phyloP scores from a whole-genome alignment of 1,140 invertebrate species.

The Drosophila albomicans region DNA sequence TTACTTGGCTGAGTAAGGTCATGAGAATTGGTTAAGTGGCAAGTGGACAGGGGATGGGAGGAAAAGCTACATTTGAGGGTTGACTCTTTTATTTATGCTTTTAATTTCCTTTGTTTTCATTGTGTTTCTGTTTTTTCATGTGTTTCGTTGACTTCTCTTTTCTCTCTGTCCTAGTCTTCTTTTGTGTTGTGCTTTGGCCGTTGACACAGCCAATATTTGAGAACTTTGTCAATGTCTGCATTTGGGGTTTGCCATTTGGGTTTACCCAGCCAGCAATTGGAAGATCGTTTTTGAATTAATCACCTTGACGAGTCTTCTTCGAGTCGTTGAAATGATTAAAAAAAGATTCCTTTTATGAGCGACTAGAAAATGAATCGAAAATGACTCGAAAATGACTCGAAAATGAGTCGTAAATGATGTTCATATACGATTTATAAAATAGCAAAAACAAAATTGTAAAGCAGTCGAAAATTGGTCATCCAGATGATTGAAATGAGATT shows the following conservation, averaged over 20 bases:
- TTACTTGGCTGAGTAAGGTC: slow-evolving; percentile 24
- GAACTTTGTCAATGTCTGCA: slow-evolving; percentile 74
- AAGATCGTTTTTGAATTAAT: no score
- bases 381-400: no score
- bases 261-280: no score
- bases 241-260: slow-evolving; percentile 54
- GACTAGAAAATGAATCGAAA: no score
- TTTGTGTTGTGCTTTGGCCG: slow-evolving; percentile 21
- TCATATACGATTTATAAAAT: no score
- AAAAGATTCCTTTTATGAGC: no score
- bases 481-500: no score
- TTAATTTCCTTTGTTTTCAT: slow-evolving; percentile 79
- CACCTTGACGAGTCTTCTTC: no score
- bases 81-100: slow-evolving; percentile 74
- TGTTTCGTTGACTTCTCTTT: slow-evolving; percentile 24
- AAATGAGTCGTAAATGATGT: no score
- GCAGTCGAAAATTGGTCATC: no score
- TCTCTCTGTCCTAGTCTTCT: neutral
- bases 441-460: no score
- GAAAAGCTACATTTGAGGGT: slow-evolving; percentile 40
- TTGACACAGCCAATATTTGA: slow-evolving; percentile 69
- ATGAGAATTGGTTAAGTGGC: slow-evolving; percentile 20
- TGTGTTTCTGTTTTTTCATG: slow-evolving; percentile 47
- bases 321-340: no score
- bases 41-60: slow-evolving; percentile 7